phyloP scores from a whole-genome alignment of 92 coral and sea anemone species.

The Palythoa grandis region DNA sequence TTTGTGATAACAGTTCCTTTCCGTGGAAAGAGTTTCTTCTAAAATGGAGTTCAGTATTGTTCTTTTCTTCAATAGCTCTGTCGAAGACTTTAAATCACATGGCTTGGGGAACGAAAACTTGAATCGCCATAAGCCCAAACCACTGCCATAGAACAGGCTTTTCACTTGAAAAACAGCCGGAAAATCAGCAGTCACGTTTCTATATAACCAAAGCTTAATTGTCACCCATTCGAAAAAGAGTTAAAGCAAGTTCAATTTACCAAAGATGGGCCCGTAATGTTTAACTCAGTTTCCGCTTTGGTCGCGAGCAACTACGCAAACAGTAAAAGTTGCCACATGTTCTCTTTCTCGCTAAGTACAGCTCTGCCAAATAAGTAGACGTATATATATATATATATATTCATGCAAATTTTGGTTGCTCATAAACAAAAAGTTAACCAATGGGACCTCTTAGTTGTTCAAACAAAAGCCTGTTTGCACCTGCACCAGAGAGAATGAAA shows the following conservation, averaged over 20 bases:
- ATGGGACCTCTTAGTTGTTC: neutral
- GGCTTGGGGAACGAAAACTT: neutral
- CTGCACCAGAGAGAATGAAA: slow-evolving; percentile 19
- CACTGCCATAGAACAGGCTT: neutral
- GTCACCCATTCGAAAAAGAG: neutral
- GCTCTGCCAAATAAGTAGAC: neutral
- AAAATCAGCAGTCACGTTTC: neutral
- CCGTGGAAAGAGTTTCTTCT: neutral
- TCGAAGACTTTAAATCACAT: neutral
- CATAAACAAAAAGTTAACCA: neutral
- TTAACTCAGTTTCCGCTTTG: neutral
- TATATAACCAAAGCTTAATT: neutral
- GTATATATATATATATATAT: neutral
- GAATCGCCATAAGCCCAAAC: neutral
- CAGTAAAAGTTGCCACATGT: neutral
- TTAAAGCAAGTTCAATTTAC: no score
- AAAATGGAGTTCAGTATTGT: neutral
- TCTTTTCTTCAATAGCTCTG: neutral
- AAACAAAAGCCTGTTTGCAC: slow-evolving; percentile 17
- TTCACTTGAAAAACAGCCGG: neutral
- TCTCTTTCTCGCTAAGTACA: neutral
- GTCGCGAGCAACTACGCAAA: neutral
- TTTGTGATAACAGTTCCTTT: neutral
- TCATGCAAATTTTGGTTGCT: neutral
- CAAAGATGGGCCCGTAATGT: no score